phyloP scores from a whole-genome alignment of 2,888 invertebrate species.

The Eurytoma californica region DNA sequence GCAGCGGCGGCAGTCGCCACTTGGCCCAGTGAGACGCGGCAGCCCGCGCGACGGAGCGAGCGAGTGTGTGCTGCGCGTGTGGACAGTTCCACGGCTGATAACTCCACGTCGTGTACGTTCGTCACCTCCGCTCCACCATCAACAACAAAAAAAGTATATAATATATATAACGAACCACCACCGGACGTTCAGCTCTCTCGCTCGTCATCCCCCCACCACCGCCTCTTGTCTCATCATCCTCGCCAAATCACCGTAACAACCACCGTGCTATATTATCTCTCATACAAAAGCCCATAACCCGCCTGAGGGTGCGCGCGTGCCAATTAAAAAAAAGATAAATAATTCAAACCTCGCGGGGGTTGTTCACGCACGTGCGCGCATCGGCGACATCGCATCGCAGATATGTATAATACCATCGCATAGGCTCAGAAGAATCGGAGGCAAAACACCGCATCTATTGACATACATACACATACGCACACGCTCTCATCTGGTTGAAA shows the following conservation, averaged over 20 bases:
- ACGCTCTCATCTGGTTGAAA: background rate
- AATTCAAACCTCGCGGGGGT: too few relatives aligned
- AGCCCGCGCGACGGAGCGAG: slow-evolving; percentile 67
- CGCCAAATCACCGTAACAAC: background rate
- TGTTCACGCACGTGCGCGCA: slow-evolving; percentile 21
- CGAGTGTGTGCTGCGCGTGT: slow-evolving; percentile 60
- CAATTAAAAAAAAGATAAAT: too few relatives aligned
- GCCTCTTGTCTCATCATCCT: slow-evolving; percentile 1
- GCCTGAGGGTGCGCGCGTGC: too few relatives aligned
- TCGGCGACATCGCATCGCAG: background rate
- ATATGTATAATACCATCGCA: too few relatives aligned
- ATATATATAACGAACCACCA: background rate
- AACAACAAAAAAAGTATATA: background rate
- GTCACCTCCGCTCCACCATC: slow-evolving; percentile 17
- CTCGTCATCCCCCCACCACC: background rate
- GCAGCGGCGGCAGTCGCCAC: slow-evolving; percentile 66
- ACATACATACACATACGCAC: slow-evolving; percentile 29
- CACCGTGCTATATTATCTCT: background rate
- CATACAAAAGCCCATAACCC: background rate
- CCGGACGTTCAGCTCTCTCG: background rate
- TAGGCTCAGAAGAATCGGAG: too few relatives aligned
- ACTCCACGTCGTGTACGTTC: slow-evolving; percentile 58
- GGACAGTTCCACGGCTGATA: slow-evolving; percentile 27
- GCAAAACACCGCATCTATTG: slow-evolving; percentile 24
- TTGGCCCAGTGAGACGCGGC: slow-evolving; percentile 73